Conservation (phyloP, 1,140 invertebrate genomes). For the Hestina assimilis region DNA sequence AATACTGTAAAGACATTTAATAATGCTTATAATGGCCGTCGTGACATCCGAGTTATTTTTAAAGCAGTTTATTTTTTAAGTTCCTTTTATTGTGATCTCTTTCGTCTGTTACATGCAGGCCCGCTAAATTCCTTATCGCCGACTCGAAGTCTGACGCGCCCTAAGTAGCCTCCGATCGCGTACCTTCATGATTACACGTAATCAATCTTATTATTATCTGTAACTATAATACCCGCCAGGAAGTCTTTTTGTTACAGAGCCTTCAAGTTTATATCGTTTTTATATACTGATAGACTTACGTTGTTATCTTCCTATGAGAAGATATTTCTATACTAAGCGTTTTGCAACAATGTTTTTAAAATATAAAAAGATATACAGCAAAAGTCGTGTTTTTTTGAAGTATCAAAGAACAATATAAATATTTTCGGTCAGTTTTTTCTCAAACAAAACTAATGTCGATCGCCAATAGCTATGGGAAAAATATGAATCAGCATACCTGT, state of each 20-base stretch:
- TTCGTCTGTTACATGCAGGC: background rate
- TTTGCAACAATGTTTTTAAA: too few relatives aligned
- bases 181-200: constrained; percentile 43
- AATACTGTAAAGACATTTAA: constrained; percentile 10
- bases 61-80: background rate
- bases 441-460: constrained; percentile 6
- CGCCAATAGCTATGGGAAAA: constrained; percentile 3
- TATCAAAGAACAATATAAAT: constrained; percentile 12
- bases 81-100: constrained; percentile 13
- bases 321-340: too few relatives aligned
- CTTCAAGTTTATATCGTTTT: constrained; percentile 26
- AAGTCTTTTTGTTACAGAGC: constrained; percentile 55
- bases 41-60: constrained; percentile 9
- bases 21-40: constrained; percentile 13
- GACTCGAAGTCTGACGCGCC: background rate
- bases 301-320: too few relatives aligned
- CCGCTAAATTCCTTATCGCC: background rate
- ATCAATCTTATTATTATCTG: constrained; percentile 46
- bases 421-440: constrained; percentile 8
- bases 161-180: constrained; percentile 25
- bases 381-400: background rate
- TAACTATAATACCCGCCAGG: constrained; percentile 41
- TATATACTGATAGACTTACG: constrained; percentile 1
- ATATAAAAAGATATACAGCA: too few relatives aligned
- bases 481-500: constrained; percentile 15